These are phyloP conservation scores for Dermolepida albohirtum DNA, from an alignment of 2,888 invertebrate species.

Conservation along the genomic window DNA sequence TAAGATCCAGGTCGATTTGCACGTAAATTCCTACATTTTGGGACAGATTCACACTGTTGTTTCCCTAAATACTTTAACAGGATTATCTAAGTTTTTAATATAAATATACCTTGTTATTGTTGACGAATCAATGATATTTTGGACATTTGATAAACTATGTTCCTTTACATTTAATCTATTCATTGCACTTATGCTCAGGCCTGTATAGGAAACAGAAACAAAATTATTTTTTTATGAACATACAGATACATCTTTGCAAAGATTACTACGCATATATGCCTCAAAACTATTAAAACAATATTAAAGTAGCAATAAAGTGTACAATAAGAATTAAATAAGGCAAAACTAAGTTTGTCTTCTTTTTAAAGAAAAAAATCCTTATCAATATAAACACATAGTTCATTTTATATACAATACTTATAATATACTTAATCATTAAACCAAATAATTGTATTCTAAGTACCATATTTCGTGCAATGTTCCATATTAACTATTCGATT, in stretches of 20 bases:
- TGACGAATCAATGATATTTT: constrained; percentile 56
- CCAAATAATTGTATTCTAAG: too few relatives aligned
- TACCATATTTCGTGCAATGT: too few relatives aligned
- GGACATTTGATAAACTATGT: constrained; percentile 56
- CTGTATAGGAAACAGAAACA: constrained; percentile 51
- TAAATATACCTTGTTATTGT: constrained; percentile 62
- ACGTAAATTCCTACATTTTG: not conserved
- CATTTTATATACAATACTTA: too few relatives aligned
- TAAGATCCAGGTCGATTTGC: not conserved
- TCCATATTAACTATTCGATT: too few relatives aligned
- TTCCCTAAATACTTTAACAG: constrained; percentile 64
- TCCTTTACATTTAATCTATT: constrained; percentile 54
- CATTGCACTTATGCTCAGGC: constrained; percentile 54
- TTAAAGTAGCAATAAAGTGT: constrained; percentile 9
- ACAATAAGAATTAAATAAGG: not conserved
- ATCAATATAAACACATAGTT: too few relatives aligned
- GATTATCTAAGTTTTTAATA: constrained; percentile 63
- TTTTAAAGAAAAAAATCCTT: too few relatives aligned
- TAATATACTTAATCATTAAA: too few relatives aligned
- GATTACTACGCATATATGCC: not conserved
- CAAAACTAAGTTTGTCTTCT: too few relatives aligned
- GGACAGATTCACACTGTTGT: constrained; percentile 60
- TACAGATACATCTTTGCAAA: constrained; percentile 1
- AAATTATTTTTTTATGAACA: constrained; percentile 18
- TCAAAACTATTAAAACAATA: constrained; percentile 8